Base-by-base conservation (phyloP, 2,888 invertebrate genomes). In the Melinaea marsaeus region DNA sequence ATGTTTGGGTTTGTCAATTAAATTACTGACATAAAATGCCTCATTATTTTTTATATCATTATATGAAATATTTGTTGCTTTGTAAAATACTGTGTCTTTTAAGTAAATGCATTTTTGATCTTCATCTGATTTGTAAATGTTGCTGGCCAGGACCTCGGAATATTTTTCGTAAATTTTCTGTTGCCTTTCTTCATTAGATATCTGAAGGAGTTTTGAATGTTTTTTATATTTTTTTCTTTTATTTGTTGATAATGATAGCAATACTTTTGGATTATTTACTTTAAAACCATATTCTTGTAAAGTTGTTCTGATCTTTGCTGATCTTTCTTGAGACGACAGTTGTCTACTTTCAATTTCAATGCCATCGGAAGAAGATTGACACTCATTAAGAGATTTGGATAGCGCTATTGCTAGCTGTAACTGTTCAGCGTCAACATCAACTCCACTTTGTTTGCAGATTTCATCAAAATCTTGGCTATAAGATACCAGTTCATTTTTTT, bases 371-470 rank as follows among this genome's bases (percentile, higher is more conserved):
- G 58, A 60, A 47, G 62, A 46, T 48, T 72, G 69, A n/a, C 61
- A 51, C 35, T 72, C 58, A 64, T 85, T 77, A 4, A 91, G 76
- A 0, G 94, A 94, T 75, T 91, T 92, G 2, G 94, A 94, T 64
- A 95, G 77, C 13, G 94, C 94, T 71, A 95, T 85, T 55, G 94
- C 94, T 79, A 95, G 74, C 77, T 94, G 93, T 66, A 94, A 81
- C 70, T 95, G 93, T 72, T 94, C 93, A 0, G 93, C 84, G 83
- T 94, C 92, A 56, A 93, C 84, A 77, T 94, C 93, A 60, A 87
- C 73, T 2, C 89, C 89, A 61, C 81, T 83, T 68, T 80, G 74
- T 64, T 80, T 82, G 70, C 86, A 92, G 66, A 90, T 85, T 74
- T 75, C 80, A 72, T 84, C 85, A 83, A 85, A 91, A 66, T 84